phyloP scores from a whole-genome alignment of 2,888 invertebrate genomes.

The Drosophila phalerata region DNA sequence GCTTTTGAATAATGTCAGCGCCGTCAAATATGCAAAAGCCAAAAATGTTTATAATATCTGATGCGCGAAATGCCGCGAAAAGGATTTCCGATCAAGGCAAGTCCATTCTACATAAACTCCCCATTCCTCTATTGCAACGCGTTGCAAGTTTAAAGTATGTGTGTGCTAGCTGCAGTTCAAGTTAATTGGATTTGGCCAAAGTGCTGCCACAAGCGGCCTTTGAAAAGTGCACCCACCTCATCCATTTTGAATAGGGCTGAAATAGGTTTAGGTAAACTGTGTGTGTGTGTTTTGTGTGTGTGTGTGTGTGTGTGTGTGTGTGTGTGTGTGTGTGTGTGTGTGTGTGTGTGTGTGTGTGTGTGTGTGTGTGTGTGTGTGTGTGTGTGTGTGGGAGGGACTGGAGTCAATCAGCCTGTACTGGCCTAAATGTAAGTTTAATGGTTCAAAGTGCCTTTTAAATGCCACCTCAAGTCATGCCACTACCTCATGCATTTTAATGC shows the following conservation, averaged over 20 bases:
- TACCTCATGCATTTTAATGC: slow-evolving; percentile 23
- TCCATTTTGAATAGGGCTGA: slow-evolving; percentile 2
- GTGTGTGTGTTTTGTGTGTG: too few species aligned
- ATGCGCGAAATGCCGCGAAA: slow-evolving; percentile 53
- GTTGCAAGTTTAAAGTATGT: slow-evolving; percentile 2
- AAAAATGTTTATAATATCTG: slow-evolving; percentile 75
- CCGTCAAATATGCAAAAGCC: slow-evolving; percentile 74
- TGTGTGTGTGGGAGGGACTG: background rate
- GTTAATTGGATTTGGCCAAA: slow-evolving; percentile 78
- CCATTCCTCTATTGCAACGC: slow-evolving; percentile 33
- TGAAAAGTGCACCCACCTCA: slow-evolving; percentile 43
- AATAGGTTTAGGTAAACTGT: background rate
- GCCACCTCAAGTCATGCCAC: slow-evolving; percentile 40
- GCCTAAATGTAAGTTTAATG: slow-evolving; percentile 53
- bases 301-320: slow-evolving; percentile 1
- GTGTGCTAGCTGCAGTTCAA: slow-evolving; percentile 59
- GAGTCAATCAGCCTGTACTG: slow-evolving; percentile 7
- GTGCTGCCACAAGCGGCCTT: slow-evolving; percentile 58
- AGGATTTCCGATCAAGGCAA: slow-evolving; percentile 59
- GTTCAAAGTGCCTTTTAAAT: slow-evolving; percentile 47
- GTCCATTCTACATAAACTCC: slow-evolving; percentile 1
- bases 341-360: background rate
- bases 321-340: too few species aligned
- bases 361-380: slow-evolving; percentile 7
- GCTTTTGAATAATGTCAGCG: slow-evolving; percentile 63